Evolutionary conservation across 2,888 invertebrate genomes (phyloP), one percentile per base, ranked within the genome.

Genomic region (Acronicta aceris): DNA sequence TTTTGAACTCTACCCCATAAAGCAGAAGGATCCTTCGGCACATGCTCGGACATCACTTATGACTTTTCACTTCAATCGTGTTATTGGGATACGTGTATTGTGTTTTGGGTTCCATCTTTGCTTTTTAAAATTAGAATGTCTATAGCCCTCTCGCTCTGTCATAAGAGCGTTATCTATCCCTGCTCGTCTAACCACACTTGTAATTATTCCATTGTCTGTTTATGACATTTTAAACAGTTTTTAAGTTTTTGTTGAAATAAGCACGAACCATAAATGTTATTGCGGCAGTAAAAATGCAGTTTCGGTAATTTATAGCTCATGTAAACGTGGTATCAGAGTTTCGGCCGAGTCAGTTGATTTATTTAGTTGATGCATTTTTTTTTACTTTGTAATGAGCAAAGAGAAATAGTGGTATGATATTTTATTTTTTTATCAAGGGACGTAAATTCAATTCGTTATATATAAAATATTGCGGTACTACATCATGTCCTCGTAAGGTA

Each of bases 51-150:
- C 77, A 81, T 77, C 83, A 79, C 85, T 91, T 92, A 89, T 82
- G 85, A 87, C 86, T 82, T 89, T 85, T 83, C 82, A 78, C 78
- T 79, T 76, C 82, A 82, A 86, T 84, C 69, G 72, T 78, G 86
- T 87, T 89, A 91, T 92, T 86, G 90, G 87, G 91, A 91, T 86
- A 86, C 86, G 85, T 90, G 90, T 89, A 92, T 91, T 90, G 91
- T 93, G 88, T 91, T 93, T 94, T 86, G 92, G 94, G 92, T 90
- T 93, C 94, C 94, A 94, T 94, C 94, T 94, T 94, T 94, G 89
- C 92, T 93, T 94, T 94, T 94, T 94, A 91, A 93, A 93, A 90
- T 93, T 93, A 93, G 93, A 92, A 90, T 89, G 78, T 82, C 71
- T 87, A 78, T 85, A 66, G 77, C 84, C 82, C 67, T 93, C 92